phyloP scores from a whole-genome alignment of 1,140 invertebrate genomes.

The Drusus annulatus region DNA sequence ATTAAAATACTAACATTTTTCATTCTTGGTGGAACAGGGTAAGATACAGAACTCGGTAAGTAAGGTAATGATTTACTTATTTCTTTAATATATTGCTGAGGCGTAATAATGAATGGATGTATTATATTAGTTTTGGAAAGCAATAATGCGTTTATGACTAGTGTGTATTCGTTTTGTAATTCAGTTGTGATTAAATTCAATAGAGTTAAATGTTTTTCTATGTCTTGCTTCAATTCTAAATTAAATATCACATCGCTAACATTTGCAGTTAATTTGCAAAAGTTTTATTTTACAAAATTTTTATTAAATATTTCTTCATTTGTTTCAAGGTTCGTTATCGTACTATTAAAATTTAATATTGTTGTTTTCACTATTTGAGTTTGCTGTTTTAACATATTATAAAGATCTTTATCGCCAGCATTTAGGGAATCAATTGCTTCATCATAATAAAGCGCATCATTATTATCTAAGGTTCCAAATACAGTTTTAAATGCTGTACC shows the following conservation, averaged over 20 bases:
- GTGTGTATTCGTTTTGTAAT: constrained; percentile 11
- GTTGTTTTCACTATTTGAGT: constrained; percentile 3
- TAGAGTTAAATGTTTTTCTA: constrained; percentile 22
- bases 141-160: neutral
- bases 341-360: constrained; percentile 15
- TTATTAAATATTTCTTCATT: constrained; percentile 32
- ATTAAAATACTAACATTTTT: neutral
- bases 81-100: constrained; percentile 18
- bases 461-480: constrained; percentile 7
- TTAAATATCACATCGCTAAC: neutral
- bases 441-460: constrained; percentile 9
- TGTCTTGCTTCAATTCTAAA: constrained; percentile 17
- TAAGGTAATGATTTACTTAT: neutral
- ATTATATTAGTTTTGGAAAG: neutral
- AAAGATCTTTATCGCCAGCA: neutral
- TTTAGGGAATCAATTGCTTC: neutral
- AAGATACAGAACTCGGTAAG: neutral
- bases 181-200: constrained; percentile 16
- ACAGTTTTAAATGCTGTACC: constrained; percentile 7
- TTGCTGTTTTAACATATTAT: constrained; percentile 19
- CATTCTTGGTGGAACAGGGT: neutral
- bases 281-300: neutral
- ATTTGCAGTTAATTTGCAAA: neutral
- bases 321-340: constrained; percentile 10
- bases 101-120: constrained; percentile 1